phyloP scores from a whole-genome alignment of 92 coral and sea anemone species.

The Epizoanthus fatuus region DNA sequence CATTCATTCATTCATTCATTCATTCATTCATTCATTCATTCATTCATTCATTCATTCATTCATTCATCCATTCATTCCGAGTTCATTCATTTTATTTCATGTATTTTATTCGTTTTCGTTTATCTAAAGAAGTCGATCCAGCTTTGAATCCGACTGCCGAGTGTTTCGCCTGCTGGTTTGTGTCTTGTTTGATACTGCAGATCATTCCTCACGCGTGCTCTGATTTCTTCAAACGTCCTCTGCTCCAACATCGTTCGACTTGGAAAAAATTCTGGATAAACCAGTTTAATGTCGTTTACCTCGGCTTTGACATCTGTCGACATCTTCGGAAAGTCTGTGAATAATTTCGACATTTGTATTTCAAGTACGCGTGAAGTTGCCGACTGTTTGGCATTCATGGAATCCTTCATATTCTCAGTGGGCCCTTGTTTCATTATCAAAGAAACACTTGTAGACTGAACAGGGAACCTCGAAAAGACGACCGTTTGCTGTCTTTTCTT shows the following conservation, averaged over 20 bases:
- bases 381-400: not conserved
- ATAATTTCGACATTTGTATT: not conserved
- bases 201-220: not conserved
- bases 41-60: too few species aligned
- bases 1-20: too few species aligned
- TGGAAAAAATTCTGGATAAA: constrained; percentile 36
- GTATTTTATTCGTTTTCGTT: too few species aligned
- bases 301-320: not conserved
- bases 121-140: constrained; percentile 12
- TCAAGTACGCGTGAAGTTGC: not conserved
- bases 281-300: not conserved
- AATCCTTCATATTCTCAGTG: not conserved
- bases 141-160: not conserved
- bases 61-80: too few species aligned
- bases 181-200: not conserved
- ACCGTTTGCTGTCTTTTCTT: too few species aligned
- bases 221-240: not conserved
- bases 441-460: too few species aligned
- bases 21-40: too few species aligned
- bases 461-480: too few species aligned
- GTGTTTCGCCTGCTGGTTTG: not conserved
- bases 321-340: not conserved
- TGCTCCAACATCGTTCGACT: not conserved
- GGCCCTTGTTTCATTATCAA: too few species aligned
- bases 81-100: too few species aligned